Percentiles rank a stretch among this genome's conserved stretches.
Conservation (phyloP, 37 sponge, comb jelly and placozoan species). For the Theonella swinhoei region DNA sequence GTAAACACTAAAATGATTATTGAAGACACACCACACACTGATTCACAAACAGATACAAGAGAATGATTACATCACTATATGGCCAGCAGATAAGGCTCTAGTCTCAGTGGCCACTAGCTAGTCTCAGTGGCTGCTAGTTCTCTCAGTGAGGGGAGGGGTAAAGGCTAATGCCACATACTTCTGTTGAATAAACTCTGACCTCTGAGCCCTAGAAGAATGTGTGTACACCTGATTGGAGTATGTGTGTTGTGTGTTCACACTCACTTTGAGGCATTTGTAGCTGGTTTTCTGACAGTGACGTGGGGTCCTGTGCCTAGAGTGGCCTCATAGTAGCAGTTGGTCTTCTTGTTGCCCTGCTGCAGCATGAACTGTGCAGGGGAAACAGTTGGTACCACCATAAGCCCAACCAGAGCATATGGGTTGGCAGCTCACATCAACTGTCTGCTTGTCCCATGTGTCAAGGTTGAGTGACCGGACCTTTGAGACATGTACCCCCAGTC, state of each 20-base stretch:
- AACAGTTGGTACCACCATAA: no score
- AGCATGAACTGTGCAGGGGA: constrained; percentile 80
- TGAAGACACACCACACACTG: no score
- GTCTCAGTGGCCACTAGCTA: no score
- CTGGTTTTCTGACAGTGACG: constrained; percentile 51
- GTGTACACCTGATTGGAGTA: background rate
- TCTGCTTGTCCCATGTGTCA: constrained; percentile 76
- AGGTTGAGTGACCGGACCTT: constrained; percentile 86
- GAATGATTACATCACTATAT: background rate
- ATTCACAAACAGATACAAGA: background rate
- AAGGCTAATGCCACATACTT: constrained; percentile 78
- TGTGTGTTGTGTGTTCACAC: background rate
- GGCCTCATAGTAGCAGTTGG: constrained; percentile 78
- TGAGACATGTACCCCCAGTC: constrained; percentile 87
- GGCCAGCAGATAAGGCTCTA: background rate
- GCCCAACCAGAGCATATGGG: no score
- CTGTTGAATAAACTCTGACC: constrained; percentile 57
- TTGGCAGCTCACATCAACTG: constrained; percentile 8
- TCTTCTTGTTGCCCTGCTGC: constrained; percentile 73
- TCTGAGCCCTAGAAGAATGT: constrained; percentile 42
- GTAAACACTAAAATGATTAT: no score
- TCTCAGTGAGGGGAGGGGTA: constrained; percentile 2
- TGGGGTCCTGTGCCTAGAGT: constrained; percentile 35
- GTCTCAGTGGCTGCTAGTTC: background rate
- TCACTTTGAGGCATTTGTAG: constrained; percentile 65